Evolutionary conservation across 2,113 vertebrate genomes (phyloP), one percentile per base, ranked within the genome.

Genomic region (Oncorhynchus masou): DNA sequence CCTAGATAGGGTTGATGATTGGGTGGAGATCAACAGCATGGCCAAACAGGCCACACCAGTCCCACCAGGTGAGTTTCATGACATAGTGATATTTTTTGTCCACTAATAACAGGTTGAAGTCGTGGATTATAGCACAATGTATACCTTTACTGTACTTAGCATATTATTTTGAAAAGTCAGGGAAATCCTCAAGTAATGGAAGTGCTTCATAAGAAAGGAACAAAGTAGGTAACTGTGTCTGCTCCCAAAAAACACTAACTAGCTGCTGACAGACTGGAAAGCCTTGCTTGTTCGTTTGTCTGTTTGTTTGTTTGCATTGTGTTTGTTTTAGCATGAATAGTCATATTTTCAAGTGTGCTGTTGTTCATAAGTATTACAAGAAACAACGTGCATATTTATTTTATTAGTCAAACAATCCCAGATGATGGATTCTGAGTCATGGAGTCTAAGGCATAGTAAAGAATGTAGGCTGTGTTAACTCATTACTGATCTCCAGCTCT

Each of bases 31-130:
- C 29, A 62, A 25, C n/a, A 19, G 74, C 76, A 24, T 60, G 74
- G 64, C 73, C 48, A 88, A 91, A 92, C 88, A 57, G 51, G 85
- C 71, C n/a, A 19, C 87, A 85, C 91, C 86, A 74, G 91, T 91
- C 76, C 20, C 72, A 64, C 88, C 16, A 66, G 89, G 54, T 48
- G 66, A 73, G 88, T 88, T 88, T 85, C 83, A 84, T 72, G 16
- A 49, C 78, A 5, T 15, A 3, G 51, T 54, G 51, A 54, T 54
- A 54, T 19, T 54, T 45, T 54, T 3, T 19, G 3, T 19, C 51
- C 15, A 54, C 16, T 3, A 54, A 54, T 16, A 54, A 3, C 51
- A 54, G 16, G 51, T 54, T 54, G 13, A 54, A 54, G 15, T 4
- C 27, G 15, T 67, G 65, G 65, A 29, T 25, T 29, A 54, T 54